These are phyloP conservation scores for Corvus cornix DNA, from an alignment of 2,113 vertebrate genomes.

Conservation along the genomic window DNA sequence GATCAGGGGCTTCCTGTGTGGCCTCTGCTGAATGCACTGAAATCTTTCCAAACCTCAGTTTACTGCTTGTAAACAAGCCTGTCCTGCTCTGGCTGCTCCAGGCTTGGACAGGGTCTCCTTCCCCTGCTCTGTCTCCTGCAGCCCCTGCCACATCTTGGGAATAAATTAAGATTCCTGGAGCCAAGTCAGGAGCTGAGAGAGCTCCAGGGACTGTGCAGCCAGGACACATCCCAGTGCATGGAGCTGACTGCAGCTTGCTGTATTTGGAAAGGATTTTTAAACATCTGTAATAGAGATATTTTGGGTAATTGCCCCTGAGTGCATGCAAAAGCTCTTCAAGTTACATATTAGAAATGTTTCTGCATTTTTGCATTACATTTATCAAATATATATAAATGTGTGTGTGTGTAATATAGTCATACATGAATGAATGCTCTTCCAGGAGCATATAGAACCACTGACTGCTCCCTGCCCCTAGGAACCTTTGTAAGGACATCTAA, in stretches of 20 bases:
- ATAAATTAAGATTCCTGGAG: background rate
- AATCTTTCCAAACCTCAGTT: background rate
- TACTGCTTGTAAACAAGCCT: constrained; percentile 16
- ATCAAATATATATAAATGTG: background rate
- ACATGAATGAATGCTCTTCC: background rate
- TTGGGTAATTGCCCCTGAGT: background rate
- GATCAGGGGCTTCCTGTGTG: constrained; percentile 12
- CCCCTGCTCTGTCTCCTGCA: background rate
- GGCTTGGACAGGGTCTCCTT: background rate
- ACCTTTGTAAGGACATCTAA: background rate
- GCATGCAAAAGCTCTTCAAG: background rate
- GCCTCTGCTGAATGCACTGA: background rate
- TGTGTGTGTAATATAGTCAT: background rate
- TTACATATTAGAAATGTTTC: background rate
- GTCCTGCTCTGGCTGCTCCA: background rate
- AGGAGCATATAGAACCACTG: background rate
- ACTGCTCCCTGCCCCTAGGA: background rate
- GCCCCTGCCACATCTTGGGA: background rate
- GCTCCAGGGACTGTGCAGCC: background rate
- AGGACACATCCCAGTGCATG: background rate
- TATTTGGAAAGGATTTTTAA: background rate
- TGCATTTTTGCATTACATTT: background rate
- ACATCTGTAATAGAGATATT: background rate
- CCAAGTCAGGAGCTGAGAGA: background rate
- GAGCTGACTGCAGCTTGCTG: background rate